These are phyloP conservation scores for Lomographa bimaculata DNA, from an alignment of 2,888 invertebrate species.

Conservation along the genomic window DNA sequence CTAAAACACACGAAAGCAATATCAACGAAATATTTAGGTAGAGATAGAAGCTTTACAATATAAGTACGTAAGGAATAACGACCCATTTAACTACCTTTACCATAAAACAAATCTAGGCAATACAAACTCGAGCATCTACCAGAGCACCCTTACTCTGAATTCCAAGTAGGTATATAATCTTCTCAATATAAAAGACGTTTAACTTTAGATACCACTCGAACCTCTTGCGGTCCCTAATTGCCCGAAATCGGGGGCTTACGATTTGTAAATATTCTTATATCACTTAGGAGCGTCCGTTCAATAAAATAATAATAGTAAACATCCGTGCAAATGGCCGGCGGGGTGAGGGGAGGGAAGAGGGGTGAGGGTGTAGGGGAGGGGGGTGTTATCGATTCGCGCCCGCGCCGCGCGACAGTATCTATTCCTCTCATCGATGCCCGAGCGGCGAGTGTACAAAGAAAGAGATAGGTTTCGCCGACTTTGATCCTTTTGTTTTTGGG, in stretches of 20 bases:
- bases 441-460: slow-evolving; percentile 80
- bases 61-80: too few relatives aligned
- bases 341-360: slow-evolving; percentile 42
- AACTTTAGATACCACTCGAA: slow-evolving; percentile 34
- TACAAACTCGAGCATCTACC: too few relatives aligned
- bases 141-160: too few relatives aligned
- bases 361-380: slow-evolving; percentile 46
- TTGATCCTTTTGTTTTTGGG: slow-evolving; percentile 84
- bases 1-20: too few relatives aligned
- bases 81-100: too few relatives aligned
- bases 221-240: slow-evolving; percentile 46
- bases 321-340: slow-evolving; percentile 82
- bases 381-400: slow-evolving; percentile 77
- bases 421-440: slow-evolving; percentile 82
- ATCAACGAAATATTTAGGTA: too few relatives aligned
- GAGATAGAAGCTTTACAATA: too few relatives aligned
- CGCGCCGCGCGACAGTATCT: slow-evolving; percentile 83
- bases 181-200: slow-evolving; percentile 19
- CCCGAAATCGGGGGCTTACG: slow-evolving; percentile 56
- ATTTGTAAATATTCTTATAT: slow-evolving; percentile 76
- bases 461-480: slow-evolving; percentile 84
- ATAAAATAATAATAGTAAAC: slow-evolving; percentile 83
- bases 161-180: too few relatives aligned
- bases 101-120: too few relatives aligned
- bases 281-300: slow-evolving; percentile 78